Percentiles rank a stretch among this genome's conserved stretches.
phyloP scores from a whole-genome alignment of 2,113 vertebrate genomes.

The Bettongia penicillata region DNA sequence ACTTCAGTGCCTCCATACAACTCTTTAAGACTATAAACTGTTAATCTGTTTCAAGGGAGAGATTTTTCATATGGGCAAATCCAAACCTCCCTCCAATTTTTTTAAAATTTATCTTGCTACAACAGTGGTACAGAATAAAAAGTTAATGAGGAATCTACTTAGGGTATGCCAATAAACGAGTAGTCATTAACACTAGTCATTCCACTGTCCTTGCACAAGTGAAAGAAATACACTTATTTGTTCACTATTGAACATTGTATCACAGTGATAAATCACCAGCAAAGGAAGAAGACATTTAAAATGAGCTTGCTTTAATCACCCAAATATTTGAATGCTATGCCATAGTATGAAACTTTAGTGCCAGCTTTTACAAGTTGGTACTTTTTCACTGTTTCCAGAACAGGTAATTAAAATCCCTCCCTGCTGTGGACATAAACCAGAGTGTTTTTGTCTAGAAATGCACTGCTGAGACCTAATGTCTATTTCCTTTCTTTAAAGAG shows the following conservation, averaged over 20 bases:
- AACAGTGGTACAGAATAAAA: not conserved
- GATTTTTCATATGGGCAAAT: not conserved
- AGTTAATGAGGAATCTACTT: not conserved
- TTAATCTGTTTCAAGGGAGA: not conserved
- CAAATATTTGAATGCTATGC: conserved; percentile 69
- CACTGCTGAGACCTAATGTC: conserved; percentile 46
- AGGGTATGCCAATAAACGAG: not conserved
- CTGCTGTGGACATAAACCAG: conserved; percentile 74
- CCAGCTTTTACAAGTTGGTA: conserved; percentile 76
- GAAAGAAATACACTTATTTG: conserved; percentile 24
- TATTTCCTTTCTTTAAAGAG: conserved; percentile 37
- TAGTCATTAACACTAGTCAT: conserved; percentile 7
- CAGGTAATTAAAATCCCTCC: conserved; percentile 78
- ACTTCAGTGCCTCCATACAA: not conserved
- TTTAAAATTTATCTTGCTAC: not conserved
- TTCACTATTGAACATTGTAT: conserved; percentile 43
- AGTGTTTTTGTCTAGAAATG: conserved; percentile 69
- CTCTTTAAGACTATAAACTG: not conserved
- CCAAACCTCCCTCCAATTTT: not conserved
- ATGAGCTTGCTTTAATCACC: conserved; percentile 73
- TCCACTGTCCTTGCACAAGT: not conserved
- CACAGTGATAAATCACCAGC: conserved; percentile 50
- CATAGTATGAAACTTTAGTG: conserved; percentile 72
- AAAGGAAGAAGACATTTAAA: conserved; percentile 65
- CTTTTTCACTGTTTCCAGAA: conserved; percentile 82